These are phyloP conservation scores for Temnopleurus reevesii DNA, from an alignment of 53 echinoderm and acorn worm genomes.

Conservation along the genomic window DNA sequence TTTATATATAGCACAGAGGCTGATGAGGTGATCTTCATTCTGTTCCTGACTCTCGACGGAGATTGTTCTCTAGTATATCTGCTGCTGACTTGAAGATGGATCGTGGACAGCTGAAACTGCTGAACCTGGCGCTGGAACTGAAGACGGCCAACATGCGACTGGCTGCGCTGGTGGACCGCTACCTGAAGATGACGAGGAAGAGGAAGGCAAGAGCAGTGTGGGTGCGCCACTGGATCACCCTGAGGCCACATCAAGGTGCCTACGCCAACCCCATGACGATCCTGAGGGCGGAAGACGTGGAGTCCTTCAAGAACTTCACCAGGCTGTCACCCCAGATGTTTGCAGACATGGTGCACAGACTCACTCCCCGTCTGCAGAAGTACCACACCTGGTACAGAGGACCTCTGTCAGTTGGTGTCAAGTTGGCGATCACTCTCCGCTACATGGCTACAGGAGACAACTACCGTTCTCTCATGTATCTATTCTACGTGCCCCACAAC, in stretches of 20 bases:
- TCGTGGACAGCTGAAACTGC: no score
- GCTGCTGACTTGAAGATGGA: no score
- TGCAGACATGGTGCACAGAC: not conserved
- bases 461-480: slow-evolving; percentile 2
- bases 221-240: slow-evolving; percentile 33
- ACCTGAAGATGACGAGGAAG: no score
- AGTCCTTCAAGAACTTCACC: slow-evolving; percentile 42
- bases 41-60: no score
- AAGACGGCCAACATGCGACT: no score
- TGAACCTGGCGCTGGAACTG: no score
- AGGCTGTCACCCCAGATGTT: slow-evolving; percentile 52
- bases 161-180: no score
- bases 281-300: not conserved
- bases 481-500: slow-evolving; percentile 17
- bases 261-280: slow-evolving; percentile 8
- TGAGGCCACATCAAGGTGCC: not conserved
- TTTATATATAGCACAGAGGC: no score
- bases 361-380: slow-evolving; percentile 42
- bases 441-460: slow-evolving; percentile 28
- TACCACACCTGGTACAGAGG: slow-evolving; percentile 31
- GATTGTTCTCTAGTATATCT: no score
- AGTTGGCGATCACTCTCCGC: slow-evolving; percentile 31
- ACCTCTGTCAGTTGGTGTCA: slow-evolving; percentile 20
- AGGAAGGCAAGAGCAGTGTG: slow-evolving; percentile 5
- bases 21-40: no score